A percentile compares a stretch with the other conserved stretches of the same genome.
Evolutionary conservation across 2,113 vertebrate genomes (phyloP).

Genomic region (Oryzias curvinotus): DNA sequence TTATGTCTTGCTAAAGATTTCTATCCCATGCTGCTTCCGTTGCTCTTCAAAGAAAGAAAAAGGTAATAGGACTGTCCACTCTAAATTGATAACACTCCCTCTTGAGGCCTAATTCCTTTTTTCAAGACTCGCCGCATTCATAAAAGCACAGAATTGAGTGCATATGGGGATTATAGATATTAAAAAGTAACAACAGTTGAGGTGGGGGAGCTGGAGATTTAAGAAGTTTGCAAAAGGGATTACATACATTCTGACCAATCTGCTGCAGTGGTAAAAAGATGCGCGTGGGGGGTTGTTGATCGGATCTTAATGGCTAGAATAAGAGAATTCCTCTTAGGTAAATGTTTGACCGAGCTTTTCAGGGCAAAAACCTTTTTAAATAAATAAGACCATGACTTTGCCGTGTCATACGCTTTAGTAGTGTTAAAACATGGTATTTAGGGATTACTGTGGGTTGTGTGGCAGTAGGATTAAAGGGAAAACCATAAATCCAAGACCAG

Average conservation of each 20-base stretch:
- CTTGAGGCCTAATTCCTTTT: slow-evolving; percentile 44
- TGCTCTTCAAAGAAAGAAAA: slow-evolving; percentile 46
- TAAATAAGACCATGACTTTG: slow-evolving; percentile 23
- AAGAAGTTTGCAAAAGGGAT: slow-evolving; percentile 29
- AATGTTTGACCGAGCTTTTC: too few species aligned
- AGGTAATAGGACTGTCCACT: slow-evolving; percentile 63
- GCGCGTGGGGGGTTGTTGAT: slow-evolving; percentile 10
- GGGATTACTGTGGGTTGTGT: slow-evolving; percentile 43
- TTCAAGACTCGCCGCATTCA: slow-evolving; percentile 31
- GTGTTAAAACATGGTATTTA: slow-evolving; percentile 47
- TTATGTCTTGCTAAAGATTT: slow-evolving; percentile 35
- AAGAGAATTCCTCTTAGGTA: slow-evolving; percentile 12
- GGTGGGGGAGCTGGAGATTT: slow-evolving; percentile 25
- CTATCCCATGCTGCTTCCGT: slow-evolving; percentile 32
- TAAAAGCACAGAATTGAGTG: slow-evolving; percentile 53
- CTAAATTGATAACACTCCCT: slow-evolving; percentile 50
- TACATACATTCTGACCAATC: slow-evolving; percentile 32
- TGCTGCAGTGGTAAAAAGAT: slow-evolving; percentile 39
- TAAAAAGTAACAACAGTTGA: slow-evolving; percentile 53
- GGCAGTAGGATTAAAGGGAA: slow-evolving; percentile 39
- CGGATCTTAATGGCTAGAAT: slow-evolving; percentile 17
- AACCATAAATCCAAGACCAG: slow-evolving; percentile 21
- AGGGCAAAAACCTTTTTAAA: background rate
- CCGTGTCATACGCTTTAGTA: slow-evolving; percentile 20
- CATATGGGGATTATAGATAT: slow-evolving; percentile 62